phyloP scores from a whole-genome alignment of 1,140 invertebrate genomes.

The Trachymyrmex septentrionalis region DNA sequence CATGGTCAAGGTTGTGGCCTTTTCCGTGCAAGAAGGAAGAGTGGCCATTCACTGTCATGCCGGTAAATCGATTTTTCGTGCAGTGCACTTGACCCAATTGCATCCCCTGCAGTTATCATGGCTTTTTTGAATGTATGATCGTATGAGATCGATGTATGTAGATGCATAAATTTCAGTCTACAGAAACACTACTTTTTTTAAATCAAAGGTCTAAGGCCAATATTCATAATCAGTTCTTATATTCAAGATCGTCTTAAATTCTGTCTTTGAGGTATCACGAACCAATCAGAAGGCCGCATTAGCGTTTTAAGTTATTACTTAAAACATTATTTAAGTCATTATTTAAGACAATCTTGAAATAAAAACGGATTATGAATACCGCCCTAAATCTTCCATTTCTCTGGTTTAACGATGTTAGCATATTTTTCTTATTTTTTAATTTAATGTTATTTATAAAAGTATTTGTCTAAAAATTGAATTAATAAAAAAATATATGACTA shows the following conservation, averaged over 20 bases:
- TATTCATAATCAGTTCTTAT: no score
- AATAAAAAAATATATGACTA: background rate
- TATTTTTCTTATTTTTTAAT: background rate
- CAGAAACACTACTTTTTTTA: background rate
- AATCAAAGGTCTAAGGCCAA: background rate
- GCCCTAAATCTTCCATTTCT: background rate
- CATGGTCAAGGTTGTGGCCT: conserved; percentile 96
- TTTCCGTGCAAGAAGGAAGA: conserved; percentile 93
- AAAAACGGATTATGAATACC: no score
- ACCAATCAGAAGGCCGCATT: no score
- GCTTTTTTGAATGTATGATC: conserved; percentile 31
- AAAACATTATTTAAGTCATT: no score
- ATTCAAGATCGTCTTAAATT: no score
- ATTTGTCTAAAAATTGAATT: background rate
- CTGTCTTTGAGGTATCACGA: no score
- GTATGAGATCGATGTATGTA: background rate
- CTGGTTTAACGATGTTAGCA: background rate
- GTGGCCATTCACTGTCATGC: conserved; percentile 97
- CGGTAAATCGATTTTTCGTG: conserved; percentile 87
- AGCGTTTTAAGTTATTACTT: no score
- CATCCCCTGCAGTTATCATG: conserved; percentile 8
- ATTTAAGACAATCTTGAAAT: no score
- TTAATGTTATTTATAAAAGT: background rate
- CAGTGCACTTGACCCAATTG: conserved; percentile 58
- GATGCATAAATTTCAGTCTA: background rate